phyloP scores from a whole-genome alignment of 2,888 invertebrate species.

The Cerastis leucographa region DNA sequence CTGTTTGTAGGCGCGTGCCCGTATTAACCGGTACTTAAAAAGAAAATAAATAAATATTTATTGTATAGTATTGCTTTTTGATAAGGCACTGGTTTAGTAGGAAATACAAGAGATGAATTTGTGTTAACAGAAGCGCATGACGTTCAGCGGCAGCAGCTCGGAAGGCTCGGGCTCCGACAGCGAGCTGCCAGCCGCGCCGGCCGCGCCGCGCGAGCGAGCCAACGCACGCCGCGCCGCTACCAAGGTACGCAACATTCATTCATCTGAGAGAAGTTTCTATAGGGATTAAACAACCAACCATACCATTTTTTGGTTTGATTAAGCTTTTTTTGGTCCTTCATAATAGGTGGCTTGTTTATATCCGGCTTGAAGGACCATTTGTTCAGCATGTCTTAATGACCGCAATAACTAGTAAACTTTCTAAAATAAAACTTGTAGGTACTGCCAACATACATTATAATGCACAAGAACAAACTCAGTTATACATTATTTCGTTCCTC shows the following conservation, averaged over 20 bases:
- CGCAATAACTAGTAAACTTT: not conserved
- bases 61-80: not conserved
- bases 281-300: not conserved
- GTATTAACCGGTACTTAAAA: too few species aligned
- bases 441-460: not conserved
- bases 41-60: too few species aligned
- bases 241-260: conserved; percentile 74
- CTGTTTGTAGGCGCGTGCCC: too few species aligned
- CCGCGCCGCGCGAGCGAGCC: conserved; percentile 84
- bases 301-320: too few species aligned
- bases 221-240: conserved; percentile 87
- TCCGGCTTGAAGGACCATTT: not conserved
- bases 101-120: not conserved
- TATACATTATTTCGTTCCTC: not conserved
- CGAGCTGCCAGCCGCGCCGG: conserved; percentile 76
- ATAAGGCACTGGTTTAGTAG: not conserved
- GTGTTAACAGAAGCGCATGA: conserved; percentile 79
- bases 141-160: conserved; percentile 86
- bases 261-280: not conserved
- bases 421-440: not conserved
- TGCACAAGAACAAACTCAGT: not conserved
- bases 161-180: conserved; percentile 84
- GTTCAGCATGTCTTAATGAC: not conserved
- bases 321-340: not conserved
- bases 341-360: not conserved